A percentile compares a stretch with the other conserved stretches of the same genome.
Evolutionary conservation across 2,113 vertebrate genomes (phyloP).

Genomic region (Osmerus eperlanus): DNA sequence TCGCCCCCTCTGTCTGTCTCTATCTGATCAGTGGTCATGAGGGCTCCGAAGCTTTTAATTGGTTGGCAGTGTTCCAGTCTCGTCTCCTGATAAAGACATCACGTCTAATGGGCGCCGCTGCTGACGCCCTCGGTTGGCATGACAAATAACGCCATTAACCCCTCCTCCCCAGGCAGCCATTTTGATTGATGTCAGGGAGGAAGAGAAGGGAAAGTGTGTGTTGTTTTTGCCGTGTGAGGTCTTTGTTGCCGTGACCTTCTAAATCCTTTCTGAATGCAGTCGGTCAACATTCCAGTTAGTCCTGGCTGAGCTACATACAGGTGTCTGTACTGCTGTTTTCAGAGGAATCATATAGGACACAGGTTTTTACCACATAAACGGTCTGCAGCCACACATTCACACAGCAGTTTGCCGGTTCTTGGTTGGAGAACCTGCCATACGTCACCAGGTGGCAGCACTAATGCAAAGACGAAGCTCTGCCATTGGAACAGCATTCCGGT

Average conservation of each 20-base stretch:
- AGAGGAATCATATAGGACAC: constrained; percentile 21
- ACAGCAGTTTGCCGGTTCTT: constrained; percentile 17
- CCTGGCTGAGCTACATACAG: constrained; percentile 34
- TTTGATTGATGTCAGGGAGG: constrained; percentile 67
- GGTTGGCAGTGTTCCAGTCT: constrained; percentile 68
- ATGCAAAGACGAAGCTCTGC: constrained; percentile 51
- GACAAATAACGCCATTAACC: constrained; percentile 74
- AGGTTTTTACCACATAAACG: background rate
- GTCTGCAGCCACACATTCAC: constrained; percentile 24
- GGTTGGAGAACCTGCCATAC: constrained; percentile 41
- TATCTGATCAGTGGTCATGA: constrained; percentile 47
- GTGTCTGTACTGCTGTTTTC: background rate
- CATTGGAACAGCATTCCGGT: constrained; percentile 34
- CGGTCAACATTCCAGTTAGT: constrained; percentile 52
- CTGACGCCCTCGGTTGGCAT: constrained; percentile 65
- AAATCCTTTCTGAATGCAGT: constrained; percentile 42
- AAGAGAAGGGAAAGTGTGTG: constrained; percentile 40
- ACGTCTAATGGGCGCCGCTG: constrained; percentile 62
- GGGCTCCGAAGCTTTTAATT: constrained; percentile 53
- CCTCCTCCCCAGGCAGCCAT: constrained; percentile 64
- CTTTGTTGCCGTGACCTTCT: constrained; percentile 56
- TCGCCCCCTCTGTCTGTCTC: constrained; percentile 33
- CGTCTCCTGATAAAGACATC: constrained; percentile 72
- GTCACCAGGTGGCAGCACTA: constrained; percentile 77
- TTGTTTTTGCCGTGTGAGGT: constrained; percentile 21